Conservation (phyloP, 2,888 invertebrate species). For the Leucoptera coffeella region DNA sequence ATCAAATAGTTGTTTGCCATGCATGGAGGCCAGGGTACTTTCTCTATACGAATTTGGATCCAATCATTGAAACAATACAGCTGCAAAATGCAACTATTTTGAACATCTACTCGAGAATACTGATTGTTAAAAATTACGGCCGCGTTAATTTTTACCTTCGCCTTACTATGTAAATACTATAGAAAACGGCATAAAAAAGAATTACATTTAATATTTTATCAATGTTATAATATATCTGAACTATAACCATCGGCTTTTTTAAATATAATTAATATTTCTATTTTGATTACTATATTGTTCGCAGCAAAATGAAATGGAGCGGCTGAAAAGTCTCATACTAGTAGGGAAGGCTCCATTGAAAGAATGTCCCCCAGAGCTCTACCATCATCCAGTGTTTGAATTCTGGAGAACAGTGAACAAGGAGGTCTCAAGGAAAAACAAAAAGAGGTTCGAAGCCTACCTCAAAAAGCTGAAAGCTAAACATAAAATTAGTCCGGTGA, state of each 20-base stretch:
- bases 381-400: conserved; percentile 62
- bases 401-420: conserved; percentile 53
- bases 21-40: too few relatives aligned
- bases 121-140: too few relatives aligned
- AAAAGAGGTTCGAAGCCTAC: conserved; percentile 38
- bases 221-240: background rate
- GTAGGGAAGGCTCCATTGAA: conserved; percentile 61
- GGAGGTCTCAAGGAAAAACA: conserved; percentile 39
- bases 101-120: too few relatives aligned
- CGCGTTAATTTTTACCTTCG: too few relatives aligned
- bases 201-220: background rate
- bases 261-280: background rate
- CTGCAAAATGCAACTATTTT: too few relatives aligned
- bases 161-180: too few relatives aligned
- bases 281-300: background rate
- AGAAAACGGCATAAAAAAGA: too few relatives aligned
- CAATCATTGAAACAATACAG: too few relatives aligned
- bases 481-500: conserved; percentile 27
- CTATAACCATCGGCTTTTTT: background rate
- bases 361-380: conserved; percentile 61
- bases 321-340: conserved; percentile 62
- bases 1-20: too few relatives aligned
- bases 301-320: conserved; percentile 60
- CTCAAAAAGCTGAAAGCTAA: conserved; percentile 34
- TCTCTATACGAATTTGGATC: too few relatives aligned